phyloP scores from a whole-genome alignment of 2,888 invertebrate species.

The Linnaemya tessellans region DNA sequence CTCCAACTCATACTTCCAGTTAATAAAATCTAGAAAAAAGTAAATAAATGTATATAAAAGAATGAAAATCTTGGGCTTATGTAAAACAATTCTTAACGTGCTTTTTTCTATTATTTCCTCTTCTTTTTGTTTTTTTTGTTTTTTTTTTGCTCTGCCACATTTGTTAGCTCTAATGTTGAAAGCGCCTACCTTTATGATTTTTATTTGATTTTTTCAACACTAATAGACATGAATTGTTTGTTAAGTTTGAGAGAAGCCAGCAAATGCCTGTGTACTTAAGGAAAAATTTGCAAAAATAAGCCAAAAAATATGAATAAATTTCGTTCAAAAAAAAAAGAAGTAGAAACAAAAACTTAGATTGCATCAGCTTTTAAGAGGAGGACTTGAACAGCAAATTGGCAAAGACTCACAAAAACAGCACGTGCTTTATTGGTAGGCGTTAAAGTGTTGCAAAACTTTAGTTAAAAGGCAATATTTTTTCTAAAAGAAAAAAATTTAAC shows the following conservation, averaged over 20 bases:
- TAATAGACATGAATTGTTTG: conserved; percentile 56
- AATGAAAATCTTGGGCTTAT: conserved; percentile 20
- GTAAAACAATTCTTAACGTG: conserved; percentile 22
- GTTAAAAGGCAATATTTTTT: conserved; percentile 52
- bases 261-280: conserved; percentile 10
- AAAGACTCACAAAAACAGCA: conserved; percentile 58
- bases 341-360: conserved; percentile 51
- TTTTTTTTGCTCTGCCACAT: conserved; percentile 4
- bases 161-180: conserved; percentile 32
- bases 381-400: conserved; percentile 53
- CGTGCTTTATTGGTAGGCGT: conserved; percentile 70
- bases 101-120: background rate
- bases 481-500: background rate
- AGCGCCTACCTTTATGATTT: conserved; percentile 65
- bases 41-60: no score
- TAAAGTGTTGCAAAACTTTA: conserved; percentile 65
- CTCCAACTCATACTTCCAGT: conserved; percentile 52
- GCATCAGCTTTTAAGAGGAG: conserved; percentile 58
- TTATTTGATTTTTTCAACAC: conserved; percentile 45
- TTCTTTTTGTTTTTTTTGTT: background rate
- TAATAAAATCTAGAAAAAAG: conserved; percentile 33
- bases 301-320: conserved; percentile 43
- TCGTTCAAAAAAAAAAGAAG: conserved; percentile 10
- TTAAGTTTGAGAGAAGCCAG: conserved; percentile 26
- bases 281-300: conserved; percentile 11